phyloP scores from a whole-genome alignment of 2,888 invertebrate genomes.

The Perithous albicinctus region DNA sequence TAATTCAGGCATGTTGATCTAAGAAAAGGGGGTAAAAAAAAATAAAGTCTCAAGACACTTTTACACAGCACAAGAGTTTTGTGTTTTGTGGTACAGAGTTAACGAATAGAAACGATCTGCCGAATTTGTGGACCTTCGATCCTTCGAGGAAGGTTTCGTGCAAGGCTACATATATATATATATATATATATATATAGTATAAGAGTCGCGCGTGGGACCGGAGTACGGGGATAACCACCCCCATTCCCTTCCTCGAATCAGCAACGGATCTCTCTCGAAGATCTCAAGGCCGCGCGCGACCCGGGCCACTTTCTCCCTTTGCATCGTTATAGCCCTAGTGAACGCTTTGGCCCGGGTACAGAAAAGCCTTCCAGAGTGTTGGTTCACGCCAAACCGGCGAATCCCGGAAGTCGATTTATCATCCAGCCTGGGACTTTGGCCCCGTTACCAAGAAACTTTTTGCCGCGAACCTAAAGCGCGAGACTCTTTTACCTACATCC shows the following conservation, averaged over 20 bases:
- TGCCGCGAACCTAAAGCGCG: neutral
- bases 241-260: slow-evolving; percentile 54
- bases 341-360: slow-evolving; percentile 14
- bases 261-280: neutral
- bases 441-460: slow-evolving; percentile 5
- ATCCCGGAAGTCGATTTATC: slow-evolving; percentile 52
- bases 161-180: too few species aligned
- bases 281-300: slow-evolving; percentile 36
- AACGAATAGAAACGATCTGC: neutral
- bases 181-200: too few species aligned
- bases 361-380: neutral
- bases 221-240: slow-evolving; percentile 14
- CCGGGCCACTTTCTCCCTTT: slow-evolving; percentile 15
- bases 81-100: too few species aligned
- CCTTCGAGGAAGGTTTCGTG: neutral
- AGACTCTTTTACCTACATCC: too few species aligned
- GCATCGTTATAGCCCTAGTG: neutral
- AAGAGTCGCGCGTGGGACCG: neutral
- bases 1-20: neutral
- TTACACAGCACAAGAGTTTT: too few species aligned
- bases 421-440: slow-evolving; percentile 15
- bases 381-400: slow-evolving; percentile 10
- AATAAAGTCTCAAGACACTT: neutral
- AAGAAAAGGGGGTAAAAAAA: neutral
- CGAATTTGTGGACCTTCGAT: slow-evolving; percentile 4